phyloP scores from a whole-genome alignment of 2,113 vertebrate genomes.

The Sporophila hypoxantha region DNA sequence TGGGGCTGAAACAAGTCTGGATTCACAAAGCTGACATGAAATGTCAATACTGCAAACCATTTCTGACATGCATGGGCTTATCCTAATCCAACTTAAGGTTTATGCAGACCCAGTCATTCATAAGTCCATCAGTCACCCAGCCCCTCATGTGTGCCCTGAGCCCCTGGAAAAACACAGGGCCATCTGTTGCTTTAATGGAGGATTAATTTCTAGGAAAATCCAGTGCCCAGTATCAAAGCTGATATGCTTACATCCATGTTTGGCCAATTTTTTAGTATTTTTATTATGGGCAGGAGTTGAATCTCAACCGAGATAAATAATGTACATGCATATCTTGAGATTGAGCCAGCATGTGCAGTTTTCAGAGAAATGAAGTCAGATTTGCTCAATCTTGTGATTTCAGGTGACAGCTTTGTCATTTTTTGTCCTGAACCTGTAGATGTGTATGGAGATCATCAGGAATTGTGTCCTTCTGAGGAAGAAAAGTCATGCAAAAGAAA shows the following conservation, averaged over 20 bases:
- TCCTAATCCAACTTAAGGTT: constrained; percentile 50
- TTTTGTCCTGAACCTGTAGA: not conserved
- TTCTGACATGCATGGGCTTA: constrained; percentile 30
- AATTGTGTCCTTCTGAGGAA: not conserved
- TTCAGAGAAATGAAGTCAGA: not conserved
- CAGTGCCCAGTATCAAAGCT: not conserved
- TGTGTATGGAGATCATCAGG: not conserved
- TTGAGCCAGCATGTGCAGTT: not conserved
- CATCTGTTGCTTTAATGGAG: constrained; percentile 55
- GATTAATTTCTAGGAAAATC: constrained; percentile 62
- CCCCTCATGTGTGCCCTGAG: not conserved
- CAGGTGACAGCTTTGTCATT: not conserved
- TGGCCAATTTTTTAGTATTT: not conserved
- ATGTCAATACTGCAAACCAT: constrained; percentile 1
- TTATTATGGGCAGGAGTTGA: not conserved
- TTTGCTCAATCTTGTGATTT: not conserved
- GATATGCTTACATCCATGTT: constrained; percentile 22
- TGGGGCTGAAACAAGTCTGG: not conserved
- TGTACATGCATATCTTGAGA: not conserved
- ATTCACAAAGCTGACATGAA: not conserved
- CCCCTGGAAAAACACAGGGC: constrained; percentile 7
- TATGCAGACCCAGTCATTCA: constrained; percentile 41
- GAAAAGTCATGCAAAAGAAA: not conserved
- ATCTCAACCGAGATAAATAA: not conserved
- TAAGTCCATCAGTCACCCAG: constrained; percentile 26